Percentiles rank a stretch among this genome's conserved stretches.
Conservation (phyloP, 2,888 invertebrate genomes). For the Orchesellides sinensis region DNA sequence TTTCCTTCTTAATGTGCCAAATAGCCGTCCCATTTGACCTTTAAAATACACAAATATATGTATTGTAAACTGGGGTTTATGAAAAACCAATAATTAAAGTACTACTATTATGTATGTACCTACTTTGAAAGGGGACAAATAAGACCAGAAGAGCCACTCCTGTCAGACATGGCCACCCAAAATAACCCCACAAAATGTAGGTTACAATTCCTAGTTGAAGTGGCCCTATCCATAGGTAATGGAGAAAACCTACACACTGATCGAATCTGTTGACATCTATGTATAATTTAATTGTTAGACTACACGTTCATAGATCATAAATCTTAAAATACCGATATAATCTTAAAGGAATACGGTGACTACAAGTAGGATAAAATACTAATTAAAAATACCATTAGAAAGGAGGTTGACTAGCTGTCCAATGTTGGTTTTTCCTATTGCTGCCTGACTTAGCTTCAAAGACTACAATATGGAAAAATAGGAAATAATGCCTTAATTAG, state of each 20-base stretch:
- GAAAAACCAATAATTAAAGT: background rate
- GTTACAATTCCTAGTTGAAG: constrained; percentile 88
- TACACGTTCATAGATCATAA: background rate
- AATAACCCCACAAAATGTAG: constrained; percentile 87
- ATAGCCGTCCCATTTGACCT: constrained; percentile 78
- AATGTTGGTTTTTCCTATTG: constrained; percentile 90
- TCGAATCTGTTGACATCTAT: constrained; percentile 63
- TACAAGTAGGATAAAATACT: too few relatives aligned
- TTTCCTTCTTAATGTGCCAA: constrained; percentile 82
- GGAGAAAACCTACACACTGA: constrained; percentile 46
- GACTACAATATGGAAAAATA: constrained; percentile 81
- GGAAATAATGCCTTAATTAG: too few relatives aligned
- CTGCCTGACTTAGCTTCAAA: constrained; percentile 86
- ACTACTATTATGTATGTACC: too few relatives aligned
- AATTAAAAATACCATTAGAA: constrained; percentile 86
- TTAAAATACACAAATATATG: constrained; percentile 86
- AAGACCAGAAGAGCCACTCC: constrained; percentile 88
- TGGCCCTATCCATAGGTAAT: constrained; percentile 83
- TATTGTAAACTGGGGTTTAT: background rate
- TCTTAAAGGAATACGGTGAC: too few relatives aligned
- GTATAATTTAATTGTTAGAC: background rate
- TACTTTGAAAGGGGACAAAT: constrained; percentile 86
- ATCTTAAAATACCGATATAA: background rate
- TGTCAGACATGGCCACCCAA: constrained; percentile 80
- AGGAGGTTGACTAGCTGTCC: constrained; percentile 96